Evolutionary conservation across 2,113 vertebrate species (phyloP).

Genomic region (Hipposideros armiger): DNA sequence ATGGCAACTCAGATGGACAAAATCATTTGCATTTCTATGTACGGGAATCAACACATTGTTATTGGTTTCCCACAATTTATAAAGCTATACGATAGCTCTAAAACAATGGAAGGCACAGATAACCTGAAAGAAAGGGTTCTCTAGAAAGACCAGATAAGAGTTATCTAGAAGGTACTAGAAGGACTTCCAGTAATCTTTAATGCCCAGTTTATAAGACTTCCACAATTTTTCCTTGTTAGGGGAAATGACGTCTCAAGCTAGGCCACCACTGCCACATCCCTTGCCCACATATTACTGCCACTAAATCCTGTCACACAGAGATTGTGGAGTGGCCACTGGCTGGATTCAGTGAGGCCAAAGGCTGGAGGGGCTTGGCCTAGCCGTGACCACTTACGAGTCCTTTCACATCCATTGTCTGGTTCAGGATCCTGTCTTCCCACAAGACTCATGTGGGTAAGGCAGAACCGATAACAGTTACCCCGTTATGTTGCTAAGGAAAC

Average conservation of each 20-base stretch:
- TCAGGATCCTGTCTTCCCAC: background rate
- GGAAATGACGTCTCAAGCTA: background rate
- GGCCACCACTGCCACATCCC: background rate
- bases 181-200: background rate
- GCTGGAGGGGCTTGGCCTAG: background rate
- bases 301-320: background rate
- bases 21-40: background rate
- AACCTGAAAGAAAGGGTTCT: background rate
- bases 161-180: slow-evolving; percentile 9
- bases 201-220: background rate
- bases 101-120: background rate
- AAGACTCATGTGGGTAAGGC: background rate
- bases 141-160: background rate
- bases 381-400: background rate
- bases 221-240: background rate
- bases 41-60: background rate
- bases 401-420: background rate
- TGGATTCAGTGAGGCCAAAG: background rate
- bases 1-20: background rate
- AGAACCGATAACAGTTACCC: background rate
- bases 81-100: background rate
- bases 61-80: background rate
- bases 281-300: background rate
- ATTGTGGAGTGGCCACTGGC: background rate
- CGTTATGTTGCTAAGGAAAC: background rate